phyloP scores from a whole-genome alignment of 2,113 vertebrate genomes.

The Rhynchopsitta pachyrhyncha region DNA sequence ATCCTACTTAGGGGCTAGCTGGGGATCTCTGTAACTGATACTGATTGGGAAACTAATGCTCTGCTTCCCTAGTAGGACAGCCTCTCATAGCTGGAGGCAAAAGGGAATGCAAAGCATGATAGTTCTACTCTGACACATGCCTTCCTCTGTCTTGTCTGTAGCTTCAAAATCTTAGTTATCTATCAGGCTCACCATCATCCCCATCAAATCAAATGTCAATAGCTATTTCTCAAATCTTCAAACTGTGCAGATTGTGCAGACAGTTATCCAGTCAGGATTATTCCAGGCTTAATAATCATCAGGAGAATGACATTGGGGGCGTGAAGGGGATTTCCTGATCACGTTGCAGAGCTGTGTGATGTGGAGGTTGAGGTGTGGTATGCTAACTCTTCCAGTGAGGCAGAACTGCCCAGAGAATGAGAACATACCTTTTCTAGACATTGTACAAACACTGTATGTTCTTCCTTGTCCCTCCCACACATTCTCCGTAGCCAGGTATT shows the following conservation, averaged over 20 bases:
- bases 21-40: not conserved
- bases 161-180: not conserved
- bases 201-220: not conserved
- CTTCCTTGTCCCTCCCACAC: not conserved
- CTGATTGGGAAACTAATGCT: not conserved
- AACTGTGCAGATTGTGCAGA: not conserved
- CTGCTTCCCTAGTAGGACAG: not conserved
- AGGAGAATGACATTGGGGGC: accelerated
- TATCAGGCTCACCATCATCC: not conserved
- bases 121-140: not conserved
- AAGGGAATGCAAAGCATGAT: not conserved
- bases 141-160: not conserved
- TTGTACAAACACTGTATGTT: not conserved
- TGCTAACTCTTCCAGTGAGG: not conserved
- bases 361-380: not conserved
- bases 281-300: not conserved
- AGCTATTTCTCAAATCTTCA: not conserved
- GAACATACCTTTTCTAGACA: not conserved
- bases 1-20: not conserved
- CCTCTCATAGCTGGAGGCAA: not conserved
- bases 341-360: not conserved
- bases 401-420: not conserved
- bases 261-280: not conserved
- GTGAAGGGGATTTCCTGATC: not conserved
- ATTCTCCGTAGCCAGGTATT: not conserved